Base-by-base conservation (phyloP, 2,113 vertebrate genomes). In the Anolis sagrei region DNA sequence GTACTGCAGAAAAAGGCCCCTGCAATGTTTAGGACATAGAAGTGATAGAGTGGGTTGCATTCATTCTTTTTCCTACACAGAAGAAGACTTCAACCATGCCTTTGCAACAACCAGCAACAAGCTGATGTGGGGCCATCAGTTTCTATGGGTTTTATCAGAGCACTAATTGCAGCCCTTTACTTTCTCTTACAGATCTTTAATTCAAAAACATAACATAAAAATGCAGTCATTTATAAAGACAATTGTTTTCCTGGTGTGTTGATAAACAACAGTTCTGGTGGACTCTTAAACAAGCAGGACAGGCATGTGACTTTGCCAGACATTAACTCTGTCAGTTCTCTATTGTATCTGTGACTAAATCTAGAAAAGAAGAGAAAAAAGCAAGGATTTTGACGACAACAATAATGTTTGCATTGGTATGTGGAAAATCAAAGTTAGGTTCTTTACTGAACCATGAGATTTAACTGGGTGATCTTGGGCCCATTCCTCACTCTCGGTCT, bases 271-370 rank as follows among this genome's bases (percentile, higher is more conserved):
- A 81, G 36, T 39, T 81, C 48, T 69, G 58, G 58, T 16, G 8
- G 61, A 54, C 79, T 62, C 74, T 82, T 84, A 85, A 36, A 82
- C 1, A 1, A 51, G 84, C 5, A 0, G 73, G 9, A 25, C 27
- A 0, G 0, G 13, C 54, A 58, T 32, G 9, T 66, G 81, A 79
- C 79, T 82, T 83, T 79, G 34, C 44, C 54, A 14, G 32, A 80
- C 80, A 49, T 81, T 66, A 91, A 87, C 75, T 70, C 79, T 32
- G 54, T n/a, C 87, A 81, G 83, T 29, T 62, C 85, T 86, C 76
- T 0, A 78, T 90, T 62, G 36, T 83, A 62, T 48, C 10, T 48
- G 86, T 87, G 86, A 79, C 66, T 23, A 32, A 54, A 90, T 81
- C 61, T 51, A 82, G 75, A 86, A 58, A 54, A 58, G 69, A 51